Conservation (phyloP, 2,797 vertebrate species). For the Linurgus olivaceus region DNA sequence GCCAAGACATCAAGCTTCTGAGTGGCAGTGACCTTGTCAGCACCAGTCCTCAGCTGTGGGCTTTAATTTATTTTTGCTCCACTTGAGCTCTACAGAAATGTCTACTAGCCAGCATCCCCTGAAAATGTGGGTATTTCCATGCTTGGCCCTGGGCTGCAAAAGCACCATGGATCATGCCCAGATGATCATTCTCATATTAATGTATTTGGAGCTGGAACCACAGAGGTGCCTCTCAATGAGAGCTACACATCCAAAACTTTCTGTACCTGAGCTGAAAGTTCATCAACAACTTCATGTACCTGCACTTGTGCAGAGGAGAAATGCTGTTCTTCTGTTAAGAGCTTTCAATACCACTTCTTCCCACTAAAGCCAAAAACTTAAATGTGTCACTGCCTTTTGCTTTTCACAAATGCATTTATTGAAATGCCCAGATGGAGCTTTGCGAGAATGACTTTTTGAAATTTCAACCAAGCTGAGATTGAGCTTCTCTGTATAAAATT, state of each 20-base stretch:
- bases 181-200: background rate
- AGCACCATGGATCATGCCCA: no score
- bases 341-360: background rate
- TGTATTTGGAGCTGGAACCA: background rate
- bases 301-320: background rate
- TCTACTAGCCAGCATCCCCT: background rate
- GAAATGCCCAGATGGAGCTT: background rate
- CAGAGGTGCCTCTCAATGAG: background rate
- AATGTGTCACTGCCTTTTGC: background rate
- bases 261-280: background rate
- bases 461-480: background rate
- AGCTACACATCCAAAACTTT: background rate
- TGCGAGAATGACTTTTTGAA: background rate
- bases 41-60: background rate
- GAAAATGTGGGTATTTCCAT: background rate
- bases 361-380: background rate
- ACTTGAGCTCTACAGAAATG: background rate
- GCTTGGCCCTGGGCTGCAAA: background rate
- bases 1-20: background rate
- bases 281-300: background rate
- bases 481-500: background rate
- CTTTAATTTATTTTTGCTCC: background rate
- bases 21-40: background rate
- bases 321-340: background rate
- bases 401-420: background rate